These are phyloP conservation scores for Hyles vespertilio DNA, from an alignment of 1,140 invertebrate species.

Conservation along the genomic window DNA sequence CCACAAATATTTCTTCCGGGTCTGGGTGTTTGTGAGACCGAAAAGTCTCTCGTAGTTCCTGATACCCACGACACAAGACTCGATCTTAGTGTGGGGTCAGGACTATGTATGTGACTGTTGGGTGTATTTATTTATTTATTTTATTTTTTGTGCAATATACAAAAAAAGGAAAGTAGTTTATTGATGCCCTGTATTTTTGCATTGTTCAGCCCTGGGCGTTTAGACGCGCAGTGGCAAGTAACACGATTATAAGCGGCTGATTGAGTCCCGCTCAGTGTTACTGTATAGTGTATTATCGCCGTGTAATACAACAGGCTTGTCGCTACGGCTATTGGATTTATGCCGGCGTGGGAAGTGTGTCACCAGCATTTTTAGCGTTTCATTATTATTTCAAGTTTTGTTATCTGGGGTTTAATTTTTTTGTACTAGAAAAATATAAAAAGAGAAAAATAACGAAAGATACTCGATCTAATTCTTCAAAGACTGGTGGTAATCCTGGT, in stretches of 20 bases:
- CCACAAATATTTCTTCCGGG: no score
- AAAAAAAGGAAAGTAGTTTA: no score
- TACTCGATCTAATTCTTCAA: neutral
- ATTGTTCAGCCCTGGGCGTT: constrained; percentile 23
- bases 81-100: no score
- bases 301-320: constrained; percentile 1
- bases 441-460: neutral
- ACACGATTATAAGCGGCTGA: constrained; percentile 43
- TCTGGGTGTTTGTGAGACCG: no score
- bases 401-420: no score
- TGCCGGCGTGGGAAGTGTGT: constrained; percentile 12
- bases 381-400: no score
- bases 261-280: constrained; percentile 28
- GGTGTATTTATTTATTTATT: no score
- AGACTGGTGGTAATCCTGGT: neutral
- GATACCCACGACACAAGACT: no score
- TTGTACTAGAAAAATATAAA: neutral
- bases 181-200: no score
- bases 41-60: no score
- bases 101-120: no score
- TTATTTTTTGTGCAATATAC: no score
- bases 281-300: constrained; percentile 19
- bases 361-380: neutral
- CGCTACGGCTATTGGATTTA: constrained; percentile 20
- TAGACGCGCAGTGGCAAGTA: constrained; percentile 24